These are phyloP conservation scores for Mesitornis unicolor DNA, from an alignment of 2,113 vertebrate genomes.

Conservation along the genomic window DNA sequence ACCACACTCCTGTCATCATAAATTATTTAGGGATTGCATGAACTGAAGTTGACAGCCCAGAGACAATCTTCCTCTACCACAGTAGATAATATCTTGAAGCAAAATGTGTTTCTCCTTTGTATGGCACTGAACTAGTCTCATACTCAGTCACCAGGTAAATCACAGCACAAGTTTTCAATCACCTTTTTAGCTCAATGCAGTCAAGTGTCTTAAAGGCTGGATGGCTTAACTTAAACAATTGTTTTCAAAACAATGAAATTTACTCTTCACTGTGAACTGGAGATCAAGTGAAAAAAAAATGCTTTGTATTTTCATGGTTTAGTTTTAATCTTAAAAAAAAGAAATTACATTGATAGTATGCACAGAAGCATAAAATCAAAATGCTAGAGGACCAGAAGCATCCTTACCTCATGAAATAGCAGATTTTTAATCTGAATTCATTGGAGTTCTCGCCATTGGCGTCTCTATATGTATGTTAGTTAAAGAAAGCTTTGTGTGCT, in stretches of 20 bases:
- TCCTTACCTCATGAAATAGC: constrained; percentile 93
- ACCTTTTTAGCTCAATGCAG: neutral
- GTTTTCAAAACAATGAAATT: neutral
- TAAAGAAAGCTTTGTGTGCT: constrained; percentile 72
- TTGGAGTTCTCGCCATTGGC: constrained; percentile 78
- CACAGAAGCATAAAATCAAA: neutral
- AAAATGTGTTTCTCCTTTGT: neutral
- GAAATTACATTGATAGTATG: neutral
- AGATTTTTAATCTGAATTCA: constrained; percentile 89
- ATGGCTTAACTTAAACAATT: neutral
- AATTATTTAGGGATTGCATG: neutral
- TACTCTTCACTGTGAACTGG: neutral
- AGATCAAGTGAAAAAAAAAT: neutral
- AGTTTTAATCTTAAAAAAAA: neutral
- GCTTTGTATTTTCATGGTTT: neutral
- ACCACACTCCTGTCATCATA: neutral
- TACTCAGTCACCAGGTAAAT: neutral
- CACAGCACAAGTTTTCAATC: neutral
- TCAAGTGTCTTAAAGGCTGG: neutral
- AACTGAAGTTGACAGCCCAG: neutral
- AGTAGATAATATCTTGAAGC: neutral
- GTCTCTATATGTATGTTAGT: constrained; percentile 84
- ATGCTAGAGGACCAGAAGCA: neutral
- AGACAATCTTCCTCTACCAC: neutral
- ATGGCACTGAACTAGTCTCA: neutral